These are phyloP conservation scores for Prosapia bicincta DNA, from an alignment of 2,888 invertebrate genomes.

Conservation along the genomic window DNA sequence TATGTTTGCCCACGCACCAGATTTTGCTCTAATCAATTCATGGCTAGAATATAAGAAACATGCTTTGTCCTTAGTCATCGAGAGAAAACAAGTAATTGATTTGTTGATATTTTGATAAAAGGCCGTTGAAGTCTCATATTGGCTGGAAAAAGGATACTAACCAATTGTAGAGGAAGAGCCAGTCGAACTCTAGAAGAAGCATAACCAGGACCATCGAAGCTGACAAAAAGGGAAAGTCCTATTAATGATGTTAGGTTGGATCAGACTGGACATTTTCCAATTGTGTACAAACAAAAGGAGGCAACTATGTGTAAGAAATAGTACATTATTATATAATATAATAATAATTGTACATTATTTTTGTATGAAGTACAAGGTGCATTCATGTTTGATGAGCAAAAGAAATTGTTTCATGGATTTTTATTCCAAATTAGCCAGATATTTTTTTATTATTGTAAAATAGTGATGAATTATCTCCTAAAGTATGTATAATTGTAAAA, in stretches of 20 bases:
- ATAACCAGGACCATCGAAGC: neutral
- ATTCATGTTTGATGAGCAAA: too few relatives aligned
- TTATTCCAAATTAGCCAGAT: too few relatives aligned
- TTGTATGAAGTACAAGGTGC: too few relatives aligned
- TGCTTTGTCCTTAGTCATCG: neutral
- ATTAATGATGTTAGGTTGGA: neutral
- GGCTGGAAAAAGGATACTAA: neutral
- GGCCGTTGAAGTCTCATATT: neutral
- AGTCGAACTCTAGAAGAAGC: neutral
- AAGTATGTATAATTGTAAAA: too few relatives aligned
- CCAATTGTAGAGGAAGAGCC: neutral
- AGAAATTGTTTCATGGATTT: too few relatives aligned
- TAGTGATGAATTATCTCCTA: too few relatives aligned
- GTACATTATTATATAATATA: too few relatives aligned
- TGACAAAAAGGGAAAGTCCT: neutral
- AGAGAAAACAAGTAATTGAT: neutral
- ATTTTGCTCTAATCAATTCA: neutral
- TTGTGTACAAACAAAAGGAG: neutral
- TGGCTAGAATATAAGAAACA: neutral
- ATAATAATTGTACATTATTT: too few relatives aligned
- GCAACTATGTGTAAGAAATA: neutral
- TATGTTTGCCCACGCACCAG: neutral
- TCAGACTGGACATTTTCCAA: neutral
- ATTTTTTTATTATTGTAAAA: too few relatives aligned
- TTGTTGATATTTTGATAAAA: neutral